These are phyloP conservation scores for Allophyes oxyacanthae DNA, from an alignment of 2,888 invertebrate genomes.

Conservation along the genomic window DNA sequence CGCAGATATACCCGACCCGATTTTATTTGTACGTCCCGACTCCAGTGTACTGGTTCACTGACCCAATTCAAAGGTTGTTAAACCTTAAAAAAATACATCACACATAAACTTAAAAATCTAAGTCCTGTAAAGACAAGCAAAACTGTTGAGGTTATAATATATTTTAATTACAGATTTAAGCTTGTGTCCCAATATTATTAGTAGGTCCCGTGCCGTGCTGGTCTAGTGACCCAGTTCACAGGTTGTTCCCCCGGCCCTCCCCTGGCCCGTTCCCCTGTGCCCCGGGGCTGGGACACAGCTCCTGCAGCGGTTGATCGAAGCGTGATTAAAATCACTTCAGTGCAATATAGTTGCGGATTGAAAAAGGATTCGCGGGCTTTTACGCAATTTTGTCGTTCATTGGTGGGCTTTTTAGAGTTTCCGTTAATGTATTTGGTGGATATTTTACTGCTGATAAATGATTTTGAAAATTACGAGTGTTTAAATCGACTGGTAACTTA, in stretches of 20 bases:
- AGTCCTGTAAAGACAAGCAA: too few species aligned
- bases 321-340: conserved; percentile 45
- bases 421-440: too few species aligned
- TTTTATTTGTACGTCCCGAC: conserved; percentile 15
- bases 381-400: neutral
- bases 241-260: conserved; percentile 48
- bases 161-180: conserved; percentile 43
- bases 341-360: conserved; percentile 21
- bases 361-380: conserved; percentile 10
- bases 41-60: conserved; percentile 21
- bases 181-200: conserved; percentile 62
- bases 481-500: too few species aligned
- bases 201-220: conserved; percentile 62
- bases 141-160: neutral
- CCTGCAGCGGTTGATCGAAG: conserved; percentile 54
- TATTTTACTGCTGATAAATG: too few species aligned
- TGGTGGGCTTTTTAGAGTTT: neutral
- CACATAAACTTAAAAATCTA: too few species aligned
- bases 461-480: too few species aligned
- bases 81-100: conserved; percentile 6
- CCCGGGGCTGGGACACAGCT: conserved; percentile 41
- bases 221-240: conserved; percentile 79
- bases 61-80: conserved; percentile 33
- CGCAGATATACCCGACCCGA: conserved; percentile 8
- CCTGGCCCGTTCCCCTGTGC: conserved; percentile 54